These are phyloP conservation scores for Danio choprae DNA, from an alignment of 2,797 vertebrate genomes.

Conservation along the genomic window DNA sequence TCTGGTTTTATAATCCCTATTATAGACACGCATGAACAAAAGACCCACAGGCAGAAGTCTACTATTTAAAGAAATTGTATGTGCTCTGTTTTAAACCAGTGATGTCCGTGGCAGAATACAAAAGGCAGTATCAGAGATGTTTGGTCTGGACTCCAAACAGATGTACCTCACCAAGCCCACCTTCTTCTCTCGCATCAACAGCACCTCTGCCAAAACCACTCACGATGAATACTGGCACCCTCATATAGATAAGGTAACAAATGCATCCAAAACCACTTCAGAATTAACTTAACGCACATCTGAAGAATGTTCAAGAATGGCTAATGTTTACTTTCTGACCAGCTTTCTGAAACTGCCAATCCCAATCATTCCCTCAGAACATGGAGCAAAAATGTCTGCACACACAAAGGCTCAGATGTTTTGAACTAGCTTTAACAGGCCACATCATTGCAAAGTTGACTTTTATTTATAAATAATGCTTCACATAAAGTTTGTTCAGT, in stretches of 20 bases:
- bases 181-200: constrained; percentile 98
- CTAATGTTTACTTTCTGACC: constrained; percentile 9
- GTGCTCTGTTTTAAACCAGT: constrained; percentile 67
- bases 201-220: constrained; percentile 84
- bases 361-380: constrained; percentile 17
- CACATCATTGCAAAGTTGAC: constrained; percentile 33
- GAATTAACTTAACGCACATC: constrained; percentile 12
- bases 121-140: constrained; percentile 82
- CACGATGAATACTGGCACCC: constrained; percentile 98
- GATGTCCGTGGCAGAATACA: constrained; percentile 87
- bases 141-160: constrained; percentile 80
- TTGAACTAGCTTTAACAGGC: constrained; percentile 25
- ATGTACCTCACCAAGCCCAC: constrained; percentile 96
- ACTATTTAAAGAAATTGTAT: neutral
- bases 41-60: neutral
- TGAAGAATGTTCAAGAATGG: constrained; percentile 20
- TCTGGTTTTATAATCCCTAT: constrained; percentile 10
- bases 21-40: constrained; percentile 12
- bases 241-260: constrained; percentile 91
- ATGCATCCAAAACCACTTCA: constrained; percentile 14
- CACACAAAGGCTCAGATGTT: constrained; percentile 30
- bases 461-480: constrained; percentile 45
- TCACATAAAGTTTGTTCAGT: constrained; percentile 30
- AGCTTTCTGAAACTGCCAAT: constrained; percentile 23
- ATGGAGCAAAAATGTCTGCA: constrained; percentile 29